phyloP scores from a whole-genome alignment of 2,888 invertebrate species.

The Seira musarum region DNA sequence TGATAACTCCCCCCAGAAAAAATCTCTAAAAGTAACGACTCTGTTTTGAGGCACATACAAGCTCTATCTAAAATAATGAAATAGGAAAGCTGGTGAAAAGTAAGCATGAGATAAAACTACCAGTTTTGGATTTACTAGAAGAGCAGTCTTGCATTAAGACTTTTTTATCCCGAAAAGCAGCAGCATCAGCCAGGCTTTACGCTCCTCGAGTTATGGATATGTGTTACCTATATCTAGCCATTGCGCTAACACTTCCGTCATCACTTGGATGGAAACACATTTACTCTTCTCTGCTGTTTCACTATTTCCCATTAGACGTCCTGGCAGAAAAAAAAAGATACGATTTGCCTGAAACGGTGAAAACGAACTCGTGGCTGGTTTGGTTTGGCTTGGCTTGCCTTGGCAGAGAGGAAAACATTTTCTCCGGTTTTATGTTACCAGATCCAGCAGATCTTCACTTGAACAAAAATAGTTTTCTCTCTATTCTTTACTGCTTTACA shows the following conservation, averaged over 20 bases:
- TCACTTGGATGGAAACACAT: not conserved
- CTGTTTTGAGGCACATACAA: no score
- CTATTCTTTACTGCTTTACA: not conserved
- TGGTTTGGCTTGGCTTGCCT: no score
- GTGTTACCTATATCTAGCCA: not conserved
- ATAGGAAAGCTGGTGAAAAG: not conserved
- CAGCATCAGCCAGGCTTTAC: no score
- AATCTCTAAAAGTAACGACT: no score
- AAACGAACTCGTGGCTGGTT: no score
- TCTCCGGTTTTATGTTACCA: not conserved
- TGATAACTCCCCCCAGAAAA: no score
- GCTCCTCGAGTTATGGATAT: not conserved
- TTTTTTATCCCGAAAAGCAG: not conserved
- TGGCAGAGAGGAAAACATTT: not conserved
- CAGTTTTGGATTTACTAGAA: not conserved
- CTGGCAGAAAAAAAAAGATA: not conserved
- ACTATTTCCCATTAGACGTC: no score
- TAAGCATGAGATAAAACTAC: not conserved
- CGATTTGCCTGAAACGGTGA: not conserved
- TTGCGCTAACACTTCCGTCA: not conserved
- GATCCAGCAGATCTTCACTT: not conserved
- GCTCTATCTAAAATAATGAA: not conserved
- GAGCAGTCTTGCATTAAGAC: not conserved
- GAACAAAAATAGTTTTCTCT: not conserved
- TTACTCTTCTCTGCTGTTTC: constrained; percentile 3